Percentiles rank a stretch among this genome's conserved stretches.
Evolutionary conservation across 2,113 vertebrate genomes (phyloP).

Genomic region (Taxidea taxus): DNA sequence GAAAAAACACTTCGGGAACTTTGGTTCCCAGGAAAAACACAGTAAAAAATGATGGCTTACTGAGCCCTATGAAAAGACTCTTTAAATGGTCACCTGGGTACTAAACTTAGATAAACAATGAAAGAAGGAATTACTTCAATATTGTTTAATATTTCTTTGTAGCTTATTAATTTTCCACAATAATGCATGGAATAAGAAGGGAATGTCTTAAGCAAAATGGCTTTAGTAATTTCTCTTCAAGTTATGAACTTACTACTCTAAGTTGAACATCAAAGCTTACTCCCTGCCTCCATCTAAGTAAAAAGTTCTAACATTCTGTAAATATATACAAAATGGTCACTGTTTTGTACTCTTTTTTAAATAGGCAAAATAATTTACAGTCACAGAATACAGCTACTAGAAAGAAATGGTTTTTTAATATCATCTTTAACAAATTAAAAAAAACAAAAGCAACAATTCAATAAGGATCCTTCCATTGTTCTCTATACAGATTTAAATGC

Average conservation of each 20-base stretch:
- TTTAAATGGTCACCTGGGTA: not conserved
- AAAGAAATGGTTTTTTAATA: constrained; percentile 89
- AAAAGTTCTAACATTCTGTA: constrained; percentile 5
- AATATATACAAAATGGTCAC: constrained; percentile 35
- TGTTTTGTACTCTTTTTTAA: constrained; percentile 47
- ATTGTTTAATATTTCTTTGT: constrained; percentile 27
- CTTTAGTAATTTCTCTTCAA: constrained; percentile 30
- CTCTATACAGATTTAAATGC: constrained; percentile 75
- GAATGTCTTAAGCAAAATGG: constrained; percentile 7
- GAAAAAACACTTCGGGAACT: not conserved
- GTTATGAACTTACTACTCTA: constrained; percentile 42
- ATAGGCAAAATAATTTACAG: constrained; percentile 57
- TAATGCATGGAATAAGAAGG: not conserved
- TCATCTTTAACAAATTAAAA: constrained; percentile 87
- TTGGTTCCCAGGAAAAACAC: not conserved
- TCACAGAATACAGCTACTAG: constrained; percentile 78
- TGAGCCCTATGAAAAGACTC: not conserved
- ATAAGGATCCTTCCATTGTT: constrained; percentile 80
- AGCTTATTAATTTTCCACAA: constrained; percentile 36
- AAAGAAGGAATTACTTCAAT: not conserved
- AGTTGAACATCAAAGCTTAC: not conserved
- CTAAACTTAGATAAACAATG: not conserved
- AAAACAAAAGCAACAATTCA: constrained; percentile 88
- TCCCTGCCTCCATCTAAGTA: not conserved
- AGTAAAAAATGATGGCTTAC: not conserved